These are phyloP conservation scores for Venusia cambrica DNA, from an alignment of 2,888 invertebrate genomes.

Conservation along the genomic window DNA sequence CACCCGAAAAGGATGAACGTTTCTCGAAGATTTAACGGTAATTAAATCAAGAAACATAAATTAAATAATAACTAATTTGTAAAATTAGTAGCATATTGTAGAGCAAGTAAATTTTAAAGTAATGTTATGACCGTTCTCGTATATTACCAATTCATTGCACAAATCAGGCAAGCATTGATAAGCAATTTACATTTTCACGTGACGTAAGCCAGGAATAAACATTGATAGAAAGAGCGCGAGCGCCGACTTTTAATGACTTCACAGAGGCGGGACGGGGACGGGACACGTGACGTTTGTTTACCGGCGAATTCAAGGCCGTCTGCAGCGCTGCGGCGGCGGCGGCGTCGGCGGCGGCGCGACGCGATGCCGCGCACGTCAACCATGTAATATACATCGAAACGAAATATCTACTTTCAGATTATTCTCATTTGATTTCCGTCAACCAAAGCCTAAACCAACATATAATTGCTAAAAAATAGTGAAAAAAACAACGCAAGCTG, in stretches of 20 bases:
- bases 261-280: slow-evolving; percentile 21
- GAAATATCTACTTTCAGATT: slow-evolving; percentile 28
- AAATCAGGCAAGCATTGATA: slow-evolving; percentile 12
- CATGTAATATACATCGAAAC: slow-evolving; percentile 35
- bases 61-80: background rate
- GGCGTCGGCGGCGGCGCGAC: slow-evolving; percentile 67
- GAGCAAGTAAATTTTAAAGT: slow-evolving; percentile 5
- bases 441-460: slow-evolving; percentile 20
- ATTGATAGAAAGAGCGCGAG: slow-evolving; percentile 38
- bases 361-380: slow-evolving; percentile 56
- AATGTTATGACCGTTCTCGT: slow-evolving; percentile 5
- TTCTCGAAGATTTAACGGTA: slow-evolving; percentile 7
- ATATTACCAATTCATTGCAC: slow-evolving; percentile 9
- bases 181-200: slow-evolving; percentile 19
- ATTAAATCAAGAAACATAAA: slow-evolving; percentile 3
- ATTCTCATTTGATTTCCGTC: slow-evolving; percentile 10
- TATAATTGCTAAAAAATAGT: slow-evolving; percentile 5
- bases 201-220: slow-evolving; percentile 31
- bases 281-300: slow-evolving; percentile 72
- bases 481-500: slow-evolving; percentile 8
- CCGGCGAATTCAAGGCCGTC: slow-evolving; percentile 62
- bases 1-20: slow-evolving; percentile 33
- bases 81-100: no score
- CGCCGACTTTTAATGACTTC: slow-evolving; percentile 42
- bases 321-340: slow-evolving; percentile 69